These are phyloP conservation scores for Emydura subglobosa DNA, from an alignment of 2,113 vertebrate species.

Conservation along the genomic window DNA sequence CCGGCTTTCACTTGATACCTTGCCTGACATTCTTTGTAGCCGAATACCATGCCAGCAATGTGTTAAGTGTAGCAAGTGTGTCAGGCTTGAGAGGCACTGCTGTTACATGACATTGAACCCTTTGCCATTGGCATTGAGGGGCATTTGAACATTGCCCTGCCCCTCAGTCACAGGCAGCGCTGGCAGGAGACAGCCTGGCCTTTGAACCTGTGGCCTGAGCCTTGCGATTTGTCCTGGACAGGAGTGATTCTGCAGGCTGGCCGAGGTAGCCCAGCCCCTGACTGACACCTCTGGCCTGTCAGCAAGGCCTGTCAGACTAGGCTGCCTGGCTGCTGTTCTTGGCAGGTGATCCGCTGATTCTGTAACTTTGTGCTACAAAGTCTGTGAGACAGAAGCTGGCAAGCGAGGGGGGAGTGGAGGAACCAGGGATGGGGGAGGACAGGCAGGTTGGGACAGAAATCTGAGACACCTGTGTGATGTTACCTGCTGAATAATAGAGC, in stretches of 20 bases:
- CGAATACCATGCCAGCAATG: no score
- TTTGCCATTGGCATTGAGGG: no score
- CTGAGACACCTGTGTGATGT: slow-evolving; percentile 46
- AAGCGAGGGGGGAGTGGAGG: neutral
- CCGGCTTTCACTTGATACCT: no score
- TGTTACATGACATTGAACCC: no score
- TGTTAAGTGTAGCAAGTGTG: no score
- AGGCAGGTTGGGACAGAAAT: slow-evolving; percentile 47
- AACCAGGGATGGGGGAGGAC: neutral
- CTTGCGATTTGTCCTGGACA: neutral
- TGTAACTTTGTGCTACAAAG: slow-evolving; percentile 2
- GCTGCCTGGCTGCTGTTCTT: neutral
- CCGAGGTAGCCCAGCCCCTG: rapidly evolving
- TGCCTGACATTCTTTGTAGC: no score
- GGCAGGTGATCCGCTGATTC: slow-evolving; percentile 53
- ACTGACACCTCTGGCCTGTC: neutral
- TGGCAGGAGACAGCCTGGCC: no score
- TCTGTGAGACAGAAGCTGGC: neutral
- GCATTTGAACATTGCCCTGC: neutral
- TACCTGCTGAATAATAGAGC: slow-evolving; percentile 74
- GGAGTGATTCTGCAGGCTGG: neutral
- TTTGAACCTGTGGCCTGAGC: rapidly evolving
- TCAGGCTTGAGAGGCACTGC: no score
- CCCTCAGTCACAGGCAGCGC: rapidly evolving
- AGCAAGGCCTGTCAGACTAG: neutral